Evolutionary conservation across 2,797 vertebrate species (phyloP).

Genomic region (Tragelaphus eurycerus): DNA sequence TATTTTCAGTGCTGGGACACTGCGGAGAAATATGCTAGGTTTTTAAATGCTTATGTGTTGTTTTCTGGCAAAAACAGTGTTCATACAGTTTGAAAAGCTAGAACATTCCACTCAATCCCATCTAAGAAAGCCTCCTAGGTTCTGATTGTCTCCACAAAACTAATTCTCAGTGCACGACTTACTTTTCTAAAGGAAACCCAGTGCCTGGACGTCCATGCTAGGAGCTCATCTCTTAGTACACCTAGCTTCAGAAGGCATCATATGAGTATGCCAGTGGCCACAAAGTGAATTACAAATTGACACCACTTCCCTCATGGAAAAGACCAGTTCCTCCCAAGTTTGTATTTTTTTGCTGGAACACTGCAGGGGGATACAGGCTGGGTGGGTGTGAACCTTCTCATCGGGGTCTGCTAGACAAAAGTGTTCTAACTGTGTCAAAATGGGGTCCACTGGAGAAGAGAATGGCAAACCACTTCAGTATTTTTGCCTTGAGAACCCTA

Average conservation of each 20-base stretch:
- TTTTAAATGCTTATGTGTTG: background rate
- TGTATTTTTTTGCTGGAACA: background rate
- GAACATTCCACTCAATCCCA: background rate
- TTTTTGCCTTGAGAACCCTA: background rate
- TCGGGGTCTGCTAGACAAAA: background rate
- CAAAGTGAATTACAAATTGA: background rate
- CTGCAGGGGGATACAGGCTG: background rate
- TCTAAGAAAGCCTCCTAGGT: background rate
- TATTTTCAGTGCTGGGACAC: background rate
- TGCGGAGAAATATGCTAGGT: background rate
- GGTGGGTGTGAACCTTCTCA: background rate
- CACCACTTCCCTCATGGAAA: background rate
- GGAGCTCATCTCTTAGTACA: background rate
- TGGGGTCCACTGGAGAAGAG: background rate
- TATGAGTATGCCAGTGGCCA: background rate
- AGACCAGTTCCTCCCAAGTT: background rate
- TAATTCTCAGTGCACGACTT: background rate
- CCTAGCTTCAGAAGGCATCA: background rate
- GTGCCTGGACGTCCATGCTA: background rate
- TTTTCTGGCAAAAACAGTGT: background rate
- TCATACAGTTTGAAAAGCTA: background rate
- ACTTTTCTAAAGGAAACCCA: background rate
- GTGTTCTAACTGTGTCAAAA: background rate
- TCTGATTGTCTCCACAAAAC: background rate
- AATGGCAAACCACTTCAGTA: background rate